These are phyloP conservation scores for Melanostigma gelatinosum DNA, from an alignment of 2,113 vertebrate genomes.

Conservation along the genomic window DNA sequence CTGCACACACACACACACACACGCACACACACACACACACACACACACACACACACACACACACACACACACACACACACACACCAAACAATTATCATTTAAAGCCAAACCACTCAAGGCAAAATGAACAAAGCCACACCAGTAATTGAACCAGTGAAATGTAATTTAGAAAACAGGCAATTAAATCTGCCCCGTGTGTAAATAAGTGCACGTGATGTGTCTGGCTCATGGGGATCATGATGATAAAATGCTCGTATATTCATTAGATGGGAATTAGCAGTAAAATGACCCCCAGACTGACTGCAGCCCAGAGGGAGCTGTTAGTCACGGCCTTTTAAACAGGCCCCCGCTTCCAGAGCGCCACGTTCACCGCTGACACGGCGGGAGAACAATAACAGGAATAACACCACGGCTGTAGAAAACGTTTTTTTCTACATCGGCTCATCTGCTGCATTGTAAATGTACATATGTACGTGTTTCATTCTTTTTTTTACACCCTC, in stretches of 20 bases:
- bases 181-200: slow-evolving; percentile 47
- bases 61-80: neutral
- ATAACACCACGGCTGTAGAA: neutral
- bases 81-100: slow-evolving; percentile 7
- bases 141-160: slow-evolving; percentile 35
- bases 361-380: slow-evolving; percentile 18
- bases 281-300: slow-evolving; percentile 77
- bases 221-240: slow-evolving; percentile 54
- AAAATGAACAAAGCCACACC: slow-evolving; percentile 32
- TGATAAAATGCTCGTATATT: slow-evolving; percentile 63
- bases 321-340: slow-evolving; percentile 81
- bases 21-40: slow-evolving; percentile 30
- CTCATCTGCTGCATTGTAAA: neutral
- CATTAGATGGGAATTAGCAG: slow-evolving; percentile 77
- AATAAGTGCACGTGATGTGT: slow-evolving; percentile 49
- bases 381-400: slow-evolving; percentile 32
- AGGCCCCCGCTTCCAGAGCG: slow-evolving; percentile 44
- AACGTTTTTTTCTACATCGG: neutral
- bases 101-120: slow-evolving; percentile 22
- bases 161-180: slow-evolving; percentile 53
- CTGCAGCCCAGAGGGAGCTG: slow-evolving; percentile 69
- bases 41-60: slow-evolving; percentile 11
- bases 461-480: neutral
- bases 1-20: slow-evolving; percentile 71
- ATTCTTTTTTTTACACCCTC: neutral